Conservation (phyloP, 2,797 vertebrate species). For the Gallinago nigripennis region DNA sequence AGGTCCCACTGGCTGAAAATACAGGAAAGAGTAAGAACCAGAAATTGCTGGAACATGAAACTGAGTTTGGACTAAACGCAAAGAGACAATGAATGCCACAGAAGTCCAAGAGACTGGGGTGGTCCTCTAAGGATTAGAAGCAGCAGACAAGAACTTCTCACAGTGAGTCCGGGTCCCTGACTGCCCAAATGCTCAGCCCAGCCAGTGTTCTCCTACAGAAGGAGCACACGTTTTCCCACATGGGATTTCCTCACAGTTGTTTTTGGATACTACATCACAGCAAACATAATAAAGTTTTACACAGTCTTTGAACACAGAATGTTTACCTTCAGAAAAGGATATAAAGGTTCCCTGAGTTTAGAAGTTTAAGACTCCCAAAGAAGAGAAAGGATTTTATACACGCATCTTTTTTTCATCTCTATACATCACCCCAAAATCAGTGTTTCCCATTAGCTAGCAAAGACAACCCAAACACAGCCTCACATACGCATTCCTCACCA, state of each 20-base stretch:
- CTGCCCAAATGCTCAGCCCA: accelerated
- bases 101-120: neutral
- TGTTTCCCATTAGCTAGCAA: neutral
- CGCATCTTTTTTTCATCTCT: accelerated
- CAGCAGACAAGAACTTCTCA: neutral
- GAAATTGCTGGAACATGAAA: neutral
- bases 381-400: neutral
- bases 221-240: accelerated
- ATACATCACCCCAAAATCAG: neutral
- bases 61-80: neutral
- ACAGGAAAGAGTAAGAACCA: accelerated
- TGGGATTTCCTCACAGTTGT: neutral
- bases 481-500: accelerated
- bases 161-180: accelerated
- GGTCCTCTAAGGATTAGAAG: neutral
- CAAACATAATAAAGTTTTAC: neutral
- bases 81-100: accelerated
- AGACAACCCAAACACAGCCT: neutral
- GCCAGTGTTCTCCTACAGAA: accelerated
- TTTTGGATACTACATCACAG: neutral
- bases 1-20: neutral
- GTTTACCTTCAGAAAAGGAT: neutral
- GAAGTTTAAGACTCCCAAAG: neutral
- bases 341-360: accelerated
- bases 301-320: neutral